Evolutionary conservation across 2,888 invertebrate genomes (phyloP).

Genomic region (Amblyjoppa fuscipennis): DNA sequence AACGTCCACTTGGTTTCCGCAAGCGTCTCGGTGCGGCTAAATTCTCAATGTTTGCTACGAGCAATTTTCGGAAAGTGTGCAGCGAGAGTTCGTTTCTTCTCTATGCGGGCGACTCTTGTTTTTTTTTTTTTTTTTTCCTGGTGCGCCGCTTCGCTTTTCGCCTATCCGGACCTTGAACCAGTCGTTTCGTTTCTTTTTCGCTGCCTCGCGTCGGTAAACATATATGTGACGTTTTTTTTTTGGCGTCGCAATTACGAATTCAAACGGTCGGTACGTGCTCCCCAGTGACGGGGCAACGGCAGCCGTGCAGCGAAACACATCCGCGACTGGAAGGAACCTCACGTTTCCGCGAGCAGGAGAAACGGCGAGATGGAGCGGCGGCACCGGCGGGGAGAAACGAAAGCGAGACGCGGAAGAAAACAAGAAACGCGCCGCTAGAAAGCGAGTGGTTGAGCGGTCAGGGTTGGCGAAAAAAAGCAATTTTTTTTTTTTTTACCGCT

Average conservation of each 20-base stretch:
- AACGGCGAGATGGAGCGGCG: constrained; percentile 13
- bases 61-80: constrained; percentile 62
- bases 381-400: constrained; percentile 26
- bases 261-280: constrained; percentile 72
- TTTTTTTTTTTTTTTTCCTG: constrained; percentile 16
- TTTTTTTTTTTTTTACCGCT: constrained; percentile 40
- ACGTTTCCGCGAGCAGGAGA: constrained; percentile 15
- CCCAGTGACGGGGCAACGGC: constrained; percentile 42
- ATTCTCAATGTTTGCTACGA: constrained; percentile 62
- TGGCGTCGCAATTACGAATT: constrained; percentile 74
- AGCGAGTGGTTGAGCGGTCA: constrained; percentile 17
- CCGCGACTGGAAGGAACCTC: constrained; percentile 44
- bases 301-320: constrained; percentile 31
- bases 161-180: constrained; percentile 14
- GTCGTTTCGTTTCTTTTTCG: constrained; percentile 35
- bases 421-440: constrained; percentile 23
- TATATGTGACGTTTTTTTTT: constrained; percentile 44
- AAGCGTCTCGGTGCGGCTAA: constrained; percentile 56
- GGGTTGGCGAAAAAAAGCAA: constrained; percentile 11
- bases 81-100: constrained; percentile 41
- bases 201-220: constrained; percentile 45
- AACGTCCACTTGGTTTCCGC: constrained; percentile 62
- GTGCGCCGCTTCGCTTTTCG: not conserved
- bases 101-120: constrained; percentile 1
- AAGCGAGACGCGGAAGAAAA: constrained; percentile 44